Evolutionary conservation across 1,140 invertebrate species (phyloP).

Genomic region (Nymphalis io): DNA sequence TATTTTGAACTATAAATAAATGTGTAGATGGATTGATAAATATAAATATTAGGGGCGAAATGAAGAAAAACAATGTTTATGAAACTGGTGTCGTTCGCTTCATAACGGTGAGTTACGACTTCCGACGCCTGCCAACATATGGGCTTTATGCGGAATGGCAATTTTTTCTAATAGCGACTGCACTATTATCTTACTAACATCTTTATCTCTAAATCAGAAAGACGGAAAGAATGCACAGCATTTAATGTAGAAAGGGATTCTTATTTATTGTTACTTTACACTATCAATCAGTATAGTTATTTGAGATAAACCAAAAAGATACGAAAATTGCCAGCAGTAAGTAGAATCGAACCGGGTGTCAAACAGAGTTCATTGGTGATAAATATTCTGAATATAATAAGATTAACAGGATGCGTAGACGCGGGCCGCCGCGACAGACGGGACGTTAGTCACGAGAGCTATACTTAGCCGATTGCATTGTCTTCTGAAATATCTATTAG

Average conservation of each 20-base stretch:
- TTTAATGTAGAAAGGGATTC: neutral
- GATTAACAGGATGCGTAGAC: conserved; percentile 71
- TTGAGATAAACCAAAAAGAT: conserved; percentile 11
- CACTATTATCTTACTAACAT: conserved; percentile 29
- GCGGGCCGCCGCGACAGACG: conserved; percentile 59
- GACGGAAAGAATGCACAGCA: neutral
- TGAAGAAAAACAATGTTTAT: conserved; percentile 81
- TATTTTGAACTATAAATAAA: conserved; percentile 80
- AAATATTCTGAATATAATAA: conserved; percentile 77
- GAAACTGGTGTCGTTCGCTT: conserved; percentile 79
- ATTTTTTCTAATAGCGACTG: conserved; percentile 66
- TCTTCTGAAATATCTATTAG: conserved; percentile 81
- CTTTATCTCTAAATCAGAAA: conserved; percentile 40
- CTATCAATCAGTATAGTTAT: conserved; percentile 4
- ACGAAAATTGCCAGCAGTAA: conserved; percentile 16
- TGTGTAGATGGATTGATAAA: conserved; percentile 81
- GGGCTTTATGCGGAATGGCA: conserved; percentile 61
- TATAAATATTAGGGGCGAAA: conserved; percentile 81
- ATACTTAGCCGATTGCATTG: conserved; percentile 78
- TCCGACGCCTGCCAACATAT: conserved; percentile 76
- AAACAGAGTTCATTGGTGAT: conserved; percentile 67
- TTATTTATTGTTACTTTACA: neutral
- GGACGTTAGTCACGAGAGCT: conserved; percentile 73
- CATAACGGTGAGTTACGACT: conserved; percentile 80
- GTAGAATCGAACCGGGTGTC: conserved; percentile 48